phyloP scores from a whole-genome alignment of 2,797 vertebrate genomes.

The Gallinago solitaria region DNA sequence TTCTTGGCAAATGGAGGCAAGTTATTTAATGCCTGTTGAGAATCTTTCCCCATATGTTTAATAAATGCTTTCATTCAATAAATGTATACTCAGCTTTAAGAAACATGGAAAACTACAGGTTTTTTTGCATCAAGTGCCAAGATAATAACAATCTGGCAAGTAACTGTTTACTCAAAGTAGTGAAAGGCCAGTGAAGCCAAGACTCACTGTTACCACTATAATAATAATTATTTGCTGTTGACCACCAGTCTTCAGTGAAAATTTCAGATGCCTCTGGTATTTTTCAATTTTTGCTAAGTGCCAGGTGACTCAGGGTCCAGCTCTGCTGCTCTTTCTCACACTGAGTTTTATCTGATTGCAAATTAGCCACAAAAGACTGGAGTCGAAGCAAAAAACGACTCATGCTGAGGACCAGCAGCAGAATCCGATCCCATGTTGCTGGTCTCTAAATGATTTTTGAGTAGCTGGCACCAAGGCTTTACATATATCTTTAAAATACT shows the following conservation, averaged over 20 bases:
- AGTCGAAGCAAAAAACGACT: background rate
- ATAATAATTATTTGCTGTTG: conserved; percentile 31
- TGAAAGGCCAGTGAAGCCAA: conserved; percentile 30
- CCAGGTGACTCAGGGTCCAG: background rate
- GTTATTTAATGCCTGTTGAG: conserved; percentile 54
- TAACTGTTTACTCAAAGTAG: background rate
- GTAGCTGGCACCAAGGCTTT: conserved; percentile 24
- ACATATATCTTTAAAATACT: conserved; percentile 30
- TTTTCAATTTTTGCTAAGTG: conserved; percentile 40
- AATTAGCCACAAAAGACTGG: conserved; percentile 16
- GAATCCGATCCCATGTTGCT: conserved; percentile 32
- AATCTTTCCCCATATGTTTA: conserved; percentile 39
- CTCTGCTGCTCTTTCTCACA: conserved; percentile 34
- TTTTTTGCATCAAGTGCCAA: conserved; percentile 29
- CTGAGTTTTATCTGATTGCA: conserved; percentile 26
- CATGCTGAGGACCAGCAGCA: background rate
- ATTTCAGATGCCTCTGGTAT: conserved; percentile 43
- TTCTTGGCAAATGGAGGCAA: conserved; percentile 13
- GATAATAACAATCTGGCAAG: conserved; percentile 54
- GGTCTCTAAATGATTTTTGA: conserved; percentile 43
- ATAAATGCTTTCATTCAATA: conserved; percentile 60
- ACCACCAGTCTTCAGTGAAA: conserved; percentile 41
- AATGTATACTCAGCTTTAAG: conserved; percentile 37
- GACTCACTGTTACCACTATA: background rate
- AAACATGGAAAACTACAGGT: conserved; percentile 26